Percentiles rank a stretch among this genome's conserved stretches.
Conservation (phyloP, 1,140 invertebrate genomes). For the Drosophila orena region DNA sequence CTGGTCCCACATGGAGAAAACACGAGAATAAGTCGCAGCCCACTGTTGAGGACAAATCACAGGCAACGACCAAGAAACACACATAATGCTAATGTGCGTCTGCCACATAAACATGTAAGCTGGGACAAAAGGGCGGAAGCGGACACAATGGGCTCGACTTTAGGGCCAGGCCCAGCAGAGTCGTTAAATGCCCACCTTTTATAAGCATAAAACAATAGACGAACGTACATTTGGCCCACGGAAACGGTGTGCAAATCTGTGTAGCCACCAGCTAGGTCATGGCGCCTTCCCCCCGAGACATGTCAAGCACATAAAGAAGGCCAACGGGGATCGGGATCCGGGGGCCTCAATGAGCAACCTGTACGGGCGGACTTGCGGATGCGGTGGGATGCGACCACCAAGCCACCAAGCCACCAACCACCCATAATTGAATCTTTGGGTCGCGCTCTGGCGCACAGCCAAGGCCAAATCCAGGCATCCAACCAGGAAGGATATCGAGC, state of each 20-base stretch:
- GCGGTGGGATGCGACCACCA: conserved; percentile 27
- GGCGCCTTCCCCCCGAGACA: conserved; percentile 31
- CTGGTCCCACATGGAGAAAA: background rate
- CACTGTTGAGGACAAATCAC: conserved; percentile 53
- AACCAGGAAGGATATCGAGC: conserved; percentile 14
- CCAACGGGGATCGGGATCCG: conserved; percentile 31
- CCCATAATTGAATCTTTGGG: conserved; percentile 76
- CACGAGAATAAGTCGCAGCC: conserved; percentile 46
- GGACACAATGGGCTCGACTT: conserved; percentile 60
- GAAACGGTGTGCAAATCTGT: conserved; percentile 32
- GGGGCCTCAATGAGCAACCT: conserved; percentile 43
- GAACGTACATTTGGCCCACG: conserved; percentile 43
- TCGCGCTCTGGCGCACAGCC: conserved; percentile 42
- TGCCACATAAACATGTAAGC: conserved; percentile 23
- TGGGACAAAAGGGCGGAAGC: conserved; percentile 43
- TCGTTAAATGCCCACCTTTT: conserved; percentile 64
- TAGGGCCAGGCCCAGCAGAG: conserved; percentile 48
- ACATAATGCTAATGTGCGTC: conserved; percentile 35
- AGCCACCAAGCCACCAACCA: conserved; percentile 26
- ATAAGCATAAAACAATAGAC: conserved; percentile 62
- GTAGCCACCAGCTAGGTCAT: conserved; percentile 3
- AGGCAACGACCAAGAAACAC: conserved; percentile 12
- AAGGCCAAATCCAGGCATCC: conserved; percentile 16
- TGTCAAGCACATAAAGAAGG: conserved; percentile 62
- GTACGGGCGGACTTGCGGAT: conserved; percentile 40